Conservation (phyloP, 2,888 invertebrate species). For the Drosophila eohydei region DNA sequence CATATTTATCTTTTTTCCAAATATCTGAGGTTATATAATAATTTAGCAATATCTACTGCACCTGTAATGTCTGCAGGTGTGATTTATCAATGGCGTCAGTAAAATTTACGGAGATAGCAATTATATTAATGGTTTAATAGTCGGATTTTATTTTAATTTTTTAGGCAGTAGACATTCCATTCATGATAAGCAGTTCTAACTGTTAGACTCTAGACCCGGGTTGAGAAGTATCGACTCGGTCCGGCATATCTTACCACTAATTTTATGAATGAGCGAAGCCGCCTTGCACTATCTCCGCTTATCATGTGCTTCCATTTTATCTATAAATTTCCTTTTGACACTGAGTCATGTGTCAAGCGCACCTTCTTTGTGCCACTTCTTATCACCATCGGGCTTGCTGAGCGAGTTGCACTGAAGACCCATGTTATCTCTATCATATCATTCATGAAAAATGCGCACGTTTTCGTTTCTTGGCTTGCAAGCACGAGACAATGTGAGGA, state of each 20-base stretch:
- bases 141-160: constrained; percentile 15
- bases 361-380: constrained; percentile 9
- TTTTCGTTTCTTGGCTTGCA: constrained; percentile 26
- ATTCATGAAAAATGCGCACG: constrained; percentile 29
- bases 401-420: neutral
- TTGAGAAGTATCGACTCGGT: too few relatives aligned
- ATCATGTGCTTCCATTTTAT: constrained; percentile 15
- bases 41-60: constrained; percentile 7
- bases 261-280: constrained; percentile 41
- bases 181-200: constrained; percentile 22
- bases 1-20: neutral
- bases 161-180: constrained; percentile 4
- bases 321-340: constrained; percentile 7
- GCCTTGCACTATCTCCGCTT: neutral
- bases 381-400: constrained; percentile 18
- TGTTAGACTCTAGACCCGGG: constrained; percentile 12
- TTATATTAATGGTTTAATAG: neutral
- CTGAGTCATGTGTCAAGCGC: constrained; percentile 36
- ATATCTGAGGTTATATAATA: neutral
- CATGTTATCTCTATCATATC: constrained; percentile 30
- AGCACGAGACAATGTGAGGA: constrained; percentile 37
- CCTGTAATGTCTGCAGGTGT: constrained; percentile 20
- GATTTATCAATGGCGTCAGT: constrained; percentile 31
- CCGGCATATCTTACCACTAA: constrained; percentile 25
- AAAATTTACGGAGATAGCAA: constrained; percentile 27